Percentiles rank a stretch among this genome's conserved stretches.
phyloP scores from a whole-genome alignment of 37 sponge, comb jelly and placozoan species.

The Cladorhizidae sp. region DNA sequence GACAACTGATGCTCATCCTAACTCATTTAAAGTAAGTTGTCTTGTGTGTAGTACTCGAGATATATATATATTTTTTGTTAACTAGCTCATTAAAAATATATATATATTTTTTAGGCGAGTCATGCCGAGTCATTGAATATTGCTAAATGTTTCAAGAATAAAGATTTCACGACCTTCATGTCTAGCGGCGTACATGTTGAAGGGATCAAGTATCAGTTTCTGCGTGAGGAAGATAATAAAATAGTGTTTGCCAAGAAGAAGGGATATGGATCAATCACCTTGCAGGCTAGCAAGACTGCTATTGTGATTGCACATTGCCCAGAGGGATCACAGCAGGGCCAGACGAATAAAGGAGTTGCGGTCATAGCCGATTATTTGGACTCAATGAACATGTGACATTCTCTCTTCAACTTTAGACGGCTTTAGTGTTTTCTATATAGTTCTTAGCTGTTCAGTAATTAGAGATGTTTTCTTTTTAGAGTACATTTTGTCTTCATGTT shows the following conservation, averaged over 20 bases:
- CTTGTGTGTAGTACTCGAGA: not conserved
- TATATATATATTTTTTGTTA: not conserved
- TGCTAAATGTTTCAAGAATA: conserved; percentile 69
- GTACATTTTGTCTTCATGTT: not conserved
- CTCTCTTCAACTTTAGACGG: not conserved
- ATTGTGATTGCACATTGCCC: conserved; percentile 86
- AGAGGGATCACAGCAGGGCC: conserved; percentile 88
- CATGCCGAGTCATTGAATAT: conserved; percentile 58
- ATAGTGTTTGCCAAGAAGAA: conserved; percentile 76
- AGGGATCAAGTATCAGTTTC: conserved; percentile 76
- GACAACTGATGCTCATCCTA: conserved; percentile 63
- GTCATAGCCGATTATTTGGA: conserved; percentile 90
- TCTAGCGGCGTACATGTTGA: conserved; percentile 48
- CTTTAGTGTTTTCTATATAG: conserved; percentile 10
- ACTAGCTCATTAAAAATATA: not conserved
- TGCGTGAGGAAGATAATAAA: conserved; percentile 79
- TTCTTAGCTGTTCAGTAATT: not conserved
- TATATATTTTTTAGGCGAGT: conserved; percentile 27
- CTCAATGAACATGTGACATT: conserved; percentile 60
- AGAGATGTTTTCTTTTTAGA: not conserved
- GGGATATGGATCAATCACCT: conserved; percentile 65
- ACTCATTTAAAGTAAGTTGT: conserved; percentile 51
- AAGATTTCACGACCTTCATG: conserved; percentile 83
- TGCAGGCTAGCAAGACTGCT: conserved; percentile 83
- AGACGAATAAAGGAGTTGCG: conserved; percentile 72